Conservation (phyloP, 2,113 vertebrate species). For the Helogale parvula region DNA sequence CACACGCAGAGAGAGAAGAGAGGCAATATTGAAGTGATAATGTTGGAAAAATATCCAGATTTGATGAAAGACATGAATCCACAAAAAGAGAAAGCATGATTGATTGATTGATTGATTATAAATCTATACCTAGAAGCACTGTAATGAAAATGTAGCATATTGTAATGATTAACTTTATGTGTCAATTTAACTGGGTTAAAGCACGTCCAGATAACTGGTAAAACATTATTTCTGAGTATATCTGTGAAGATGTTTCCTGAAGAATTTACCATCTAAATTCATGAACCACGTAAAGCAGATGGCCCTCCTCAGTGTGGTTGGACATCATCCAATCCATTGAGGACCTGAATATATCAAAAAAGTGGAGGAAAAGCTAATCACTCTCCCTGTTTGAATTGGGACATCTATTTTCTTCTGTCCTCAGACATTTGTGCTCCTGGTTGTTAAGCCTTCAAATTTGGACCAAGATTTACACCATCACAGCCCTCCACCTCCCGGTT, state of each 20-base stretch:
- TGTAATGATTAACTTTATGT: not conserved
- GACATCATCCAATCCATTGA: not conserved
- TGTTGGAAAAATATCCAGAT: conserved; percentile 17
- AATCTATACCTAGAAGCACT: not conserved
- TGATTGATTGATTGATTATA: not conserved
- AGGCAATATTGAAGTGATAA: not conserved
- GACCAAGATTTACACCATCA: not conserved
- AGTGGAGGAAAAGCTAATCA: not conserved
- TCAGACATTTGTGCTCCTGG: not conserved
- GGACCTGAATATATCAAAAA: not conserved
- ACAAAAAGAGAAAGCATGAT: not conserved
- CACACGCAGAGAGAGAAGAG: not conserved
- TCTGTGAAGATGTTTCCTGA: not conserved
- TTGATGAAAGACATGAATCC: not conserved
- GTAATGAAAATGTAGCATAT: not conserved
- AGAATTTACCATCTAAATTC: not conserved
- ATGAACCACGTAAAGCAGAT: not conserved
- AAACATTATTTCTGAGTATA: not conserved
- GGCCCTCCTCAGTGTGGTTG: not conserved
- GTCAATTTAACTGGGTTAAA: not conserved
- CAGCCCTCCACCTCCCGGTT: not conserved
- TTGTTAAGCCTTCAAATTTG: not conserved
- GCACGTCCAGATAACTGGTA: not conserved
- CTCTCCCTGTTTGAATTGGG: not conserved
- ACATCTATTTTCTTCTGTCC: not conserved